These are phyloP conservation scores for Diabrotica undecimpunctata DNA, from an alignment of 1,140 invertebrate genomes.

Conservation along the genomic window DNA sequence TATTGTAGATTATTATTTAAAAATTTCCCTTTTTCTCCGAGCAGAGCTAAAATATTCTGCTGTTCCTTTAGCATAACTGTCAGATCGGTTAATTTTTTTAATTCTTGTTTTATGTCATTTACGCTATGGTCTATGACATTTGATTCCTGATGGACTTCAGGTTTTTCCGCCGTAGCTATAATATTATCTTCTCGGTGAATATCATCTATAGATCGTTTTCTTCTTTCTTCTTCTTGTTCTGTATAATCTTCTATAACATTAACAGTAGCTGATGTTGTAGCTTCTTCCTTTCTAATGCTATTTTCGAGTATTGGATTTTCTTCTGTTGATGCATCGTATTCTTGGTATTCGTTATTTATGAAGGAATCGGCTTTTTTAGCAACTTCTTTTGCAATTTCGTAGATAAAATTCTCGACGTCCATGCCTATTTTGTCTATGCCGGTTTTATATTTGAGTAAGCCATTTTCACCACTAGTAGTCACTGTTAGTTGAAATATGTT, in stretches of 20 bases:
- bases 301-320: background rate
- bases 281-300: background rate
- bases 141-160: background rate
- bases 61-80: constrained; percentile 38
- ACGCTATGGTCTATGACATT: constrained; percentile 26
- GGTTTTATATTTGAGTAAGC: constrained; percentile 10
- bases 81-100: constrained; percentile 35
- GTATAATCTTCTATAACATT: constrained; percentile 10
- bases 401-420: constrained; percentile 23
- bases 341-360: background rate
- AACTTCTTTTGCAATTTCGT: constrained; percentile 21
- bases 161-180: background rate
- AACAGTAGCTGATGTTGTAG: background rate
- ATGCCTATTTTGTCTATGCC: constrained; percentile 21
- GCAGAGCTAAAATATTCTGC: constrained; percentile 28
- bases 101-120: constrained; percentile 35
- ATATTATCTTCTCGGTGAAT: background rate
- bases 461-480: background rate
- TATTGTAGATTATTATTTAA: background rate
- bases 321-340: background rate
- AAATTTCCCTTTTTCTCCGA: constrained; percentile 8
- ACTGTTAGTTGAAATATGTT: background rate
- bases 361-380: constrained; percentile 12
- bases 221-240: constrained; percentile 14
- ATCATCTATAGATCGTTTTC: background rate